Evolutionary conservation across 2,888 invertebrate species (phyloP).

Genomic region (Zaprionus obscuricornis): DNA sequence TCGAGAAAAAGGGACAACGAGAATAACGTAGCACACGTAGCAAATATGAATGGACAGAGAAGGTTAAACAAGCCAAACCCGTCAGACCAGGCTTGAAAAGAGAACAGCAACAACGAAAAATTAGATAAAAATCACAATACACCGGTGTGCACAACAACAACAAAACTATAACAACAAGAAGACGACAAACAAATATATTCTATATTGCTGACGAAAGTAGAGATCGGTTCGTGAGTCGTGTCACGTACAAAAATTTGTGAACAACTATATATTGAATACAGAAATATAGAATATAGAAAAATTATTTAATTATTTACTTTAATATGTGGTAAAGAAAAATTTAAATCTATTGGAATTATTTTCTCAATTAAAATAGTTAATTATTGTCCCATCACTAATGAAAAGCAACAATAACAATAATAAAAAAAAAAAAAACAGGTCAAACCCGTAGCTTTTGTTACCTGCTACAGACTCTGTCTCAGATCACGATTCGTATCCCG

Average conservation of each 20-base stretch:
- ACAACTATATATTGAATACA: too few relatives aligned
- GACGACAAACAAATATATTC: slow-evolving; percentile 27
- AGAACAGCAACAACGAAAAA: slow-evolving; percentile 47
- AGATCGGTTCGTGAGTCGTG: too few relatives aligned
- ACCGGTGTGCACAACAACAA: slow-evolving; percentile 25
- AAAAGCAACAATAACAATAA: slow-evolving; percentile 22
- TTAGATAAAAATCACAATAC: slow-evolving; percentile 71
- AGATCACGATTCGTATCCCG: neutral
- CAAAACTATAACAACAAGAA: neutral
- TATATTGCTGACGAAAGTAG: slow-evolving; percentile 10
- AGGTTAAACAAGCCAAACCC: slow-evolving; percentile 51
- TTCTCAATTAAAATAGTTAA: too few relatives aligned
- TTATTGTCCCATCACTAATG: too few relatives aligned
- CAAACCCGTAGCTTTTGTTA: slow-evolving; percentile 27
- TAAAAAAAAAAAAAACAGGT: slow-evolving; percentile 41
- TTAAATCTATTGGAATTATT: too few relatives aligned
- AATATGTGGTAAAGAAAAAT: too few relatives aligned
- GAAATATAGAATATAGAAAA: too few relatives aligned
- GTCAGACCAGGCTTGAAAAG: slow-evolving; percentile 47
- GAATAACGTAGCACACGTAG: slow-evolving; percentile 53
- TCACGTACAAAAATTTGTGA: too few relatives aligned
- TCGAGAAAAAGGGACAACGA: slow-evolving; percentile 50
- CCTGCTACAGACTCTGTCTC: slow-evolving; percentile 30
- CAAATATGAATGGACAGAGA: slow-evolving; percentile 62
- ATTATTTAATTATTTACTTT: too few relatives aligned